Percentiles rank a stretch among this genome's conserved stretches.
phyloP scores from a whole-genome alignment of 2,888 invertebrate species.

The Lycia hirtaria region DNA sequence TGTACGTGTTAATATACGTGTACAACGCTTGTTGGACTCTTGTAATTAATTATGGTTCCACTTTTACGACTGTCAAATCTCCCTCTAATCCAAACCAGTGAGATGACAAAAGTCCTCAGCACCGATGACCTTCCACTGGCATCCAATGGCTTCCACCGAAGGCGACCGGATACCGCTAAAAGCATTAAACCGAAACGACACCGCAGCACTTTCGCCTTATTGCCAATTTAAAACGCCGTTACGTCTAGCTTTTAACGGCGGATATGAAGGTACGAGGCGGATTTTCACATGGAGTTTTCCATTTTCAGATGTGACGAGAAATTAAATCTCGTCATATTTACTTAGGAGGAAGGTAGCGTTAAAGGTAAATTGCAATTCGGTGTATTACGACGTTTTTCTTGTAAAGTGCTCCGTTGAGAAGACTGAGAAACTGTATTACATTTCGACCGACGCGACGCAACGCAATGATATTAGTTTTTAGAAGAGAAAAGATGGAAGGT shows the following conservation, averaged over 20 bases:
- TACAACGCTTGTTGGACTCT: background rate
- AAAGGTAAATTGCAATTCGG: no score
- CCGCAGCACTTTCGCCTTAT: constrained; percentile 55
- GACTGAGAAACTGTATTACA: no score
- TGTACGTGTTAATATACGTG: no score
- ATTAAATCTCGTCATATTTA: background rate
- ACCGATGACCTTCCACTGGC: constrained; percentile 26
- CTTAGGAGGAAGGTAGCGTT: background rate
- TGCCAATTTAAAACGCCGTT: constrained; percentile 62
- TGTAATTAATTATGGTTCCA: no score
- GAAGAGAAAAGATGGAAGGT: no score
- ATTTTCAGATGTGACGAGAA: background rate
- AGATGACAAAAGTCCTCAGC: constrained; percentile 23
- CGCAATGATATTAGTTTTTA: no score
- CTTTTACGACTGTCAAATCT: background rate
- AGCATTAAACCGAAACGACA: constrained; percentile 50
- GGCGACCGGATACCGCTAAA: constrained; percentile 45
- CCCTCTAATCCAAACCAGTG: constrained; percentile 1
- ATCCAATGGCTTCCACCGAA: constrained; percentile 32
- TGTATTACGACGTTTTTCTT: no score
- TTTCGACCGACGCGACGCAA: no score
- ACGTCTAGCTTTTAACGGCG: constrained; percentile 55
- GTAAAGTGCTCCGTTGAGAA: no score
- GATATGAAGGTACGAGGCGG: constrained; percentile 49
- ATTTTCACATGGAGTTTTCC: constrained; percentile 33